Evolutionary conservation across 2,113 vertebrate genomes (phyloP), one percentile per base, ranked within the genome.

Genomic region (Rallus limicola): DNA sequence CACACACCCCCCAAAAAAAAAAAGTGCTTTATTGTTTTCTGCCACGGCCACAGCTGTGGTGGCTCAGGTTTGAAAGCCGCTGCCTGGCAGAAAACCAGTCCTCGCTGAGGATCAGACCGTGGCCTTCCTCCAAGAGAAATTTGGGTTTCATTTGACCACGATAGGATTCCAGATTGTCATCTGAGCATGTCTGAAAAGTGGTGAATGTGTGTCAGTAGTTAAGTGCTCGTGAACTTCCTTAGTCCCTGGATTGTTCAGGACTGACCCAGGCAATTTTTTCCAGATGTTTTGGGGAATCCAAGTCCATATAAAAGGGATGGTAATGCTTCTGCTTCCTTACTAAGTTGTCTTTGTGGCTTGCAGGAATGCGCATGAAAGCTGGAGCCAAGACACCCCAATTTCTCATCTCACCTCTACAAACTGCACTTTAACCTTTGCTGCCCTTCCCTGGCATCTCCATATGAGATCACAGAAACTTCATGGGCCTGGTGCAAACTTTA

Each of bases 211-310:
- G 95, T 95, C 92, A 90, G 93, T 88, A 94, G 95, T 96, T 95
- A 95, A 96, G 93, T 91, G 95, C 88, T 95, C 83, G 3, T 96
- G 95, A 97, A 94, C 95, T 96, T 96, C 95, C 95, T 92, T 94
- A 93, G 95, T 92, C 95, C 93, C 95, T 62, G 92, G 93, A 94
- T 96, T 90, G 96, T 94, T 96, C 95, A 94, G 80, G 82, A 93
- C 86, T 95, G 95, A 94, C 95, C 95, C 86, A 89, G 91, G 70
- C 92, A 94, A 96, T 96, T 96, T 97, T 85, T 97, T 97, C 96
- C 96, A 95, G 94, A 97, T 95, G 95, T 97, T 89, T 69, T 64
- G 86, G 93, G 92, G 90, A 91, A 95, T 97, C 93, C 92, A 88
- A 91, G 91, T 91, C 89, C 40, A 2, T 96, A 71, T 88, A 76